Conservation (phyloP, 1,140 invertebrate species). For the Phortica variegata region DNA sequence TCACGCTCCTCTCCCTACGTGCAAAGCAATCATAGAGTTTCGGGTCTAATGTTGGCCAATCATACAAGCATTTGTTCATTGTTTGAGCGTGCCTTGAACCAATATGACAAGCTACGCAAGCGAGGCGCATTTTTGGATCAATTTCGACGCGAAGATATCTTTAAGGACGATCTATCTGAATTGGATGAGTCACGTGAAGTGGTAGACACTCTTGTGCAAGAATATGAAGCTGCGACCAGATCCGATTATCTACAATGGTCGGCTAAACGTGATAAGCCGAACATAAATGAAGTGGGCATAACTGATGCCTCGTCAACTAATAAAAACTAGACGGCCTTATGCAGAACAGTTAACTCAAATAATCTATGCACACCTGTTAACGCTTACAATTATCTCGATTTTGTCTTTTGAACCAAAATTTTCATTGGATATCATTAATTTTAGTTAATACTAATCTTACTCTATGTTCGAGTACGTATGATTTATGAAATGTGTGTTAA, state of each 20-base stretch:
- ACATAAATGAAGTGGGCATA: no score
- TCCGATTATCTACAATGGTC: constrained; percentile 78
- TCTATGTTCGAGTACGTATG: no score
- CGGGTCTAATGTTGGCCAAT: constrained; percentile 96
- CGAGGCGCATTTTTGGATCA: constrained; percentile 95
- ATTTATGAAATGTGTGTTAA: no score
- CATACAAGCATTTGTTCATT: constrained; percentile 93
- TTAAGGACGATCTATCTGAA: constrained; percentile 87
- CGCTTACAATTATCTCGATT: no score
- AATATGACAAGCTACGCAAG: constrained; percentile 94
- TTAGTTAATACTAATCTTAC: no score
- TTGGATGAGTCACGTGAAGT: constrained; percentile 87
- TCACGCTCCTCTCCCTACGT: constrained; percentile 95
- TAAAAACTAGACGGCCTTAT: no score
- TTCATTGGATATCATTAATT: no score
- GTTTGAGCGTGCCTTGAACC: constrained; percentile 72
- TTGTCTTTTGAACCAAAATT: no score
- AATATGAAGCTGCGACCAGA: constrained; percentile 91
- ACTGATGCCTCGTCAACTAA: no score
- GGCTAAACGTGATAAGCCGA: constrained; percentile 25
- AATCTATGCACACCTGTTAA: no score
- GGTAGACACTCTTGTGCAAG: constrained; percentile 90
- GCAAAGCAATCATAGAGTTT: constrained; percentile 91
- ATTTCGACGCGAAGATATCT: constrained; percentile 93
- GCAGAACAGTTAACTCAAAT: no score